A percentile compares a stretch with the other conserved stretches of the same genome.
These are phyloP conservation scores for Lordiphosa mommai DNA, from an alignment of 1,140 invertebrate genomes.

Conservation along the genomic window DNA sequence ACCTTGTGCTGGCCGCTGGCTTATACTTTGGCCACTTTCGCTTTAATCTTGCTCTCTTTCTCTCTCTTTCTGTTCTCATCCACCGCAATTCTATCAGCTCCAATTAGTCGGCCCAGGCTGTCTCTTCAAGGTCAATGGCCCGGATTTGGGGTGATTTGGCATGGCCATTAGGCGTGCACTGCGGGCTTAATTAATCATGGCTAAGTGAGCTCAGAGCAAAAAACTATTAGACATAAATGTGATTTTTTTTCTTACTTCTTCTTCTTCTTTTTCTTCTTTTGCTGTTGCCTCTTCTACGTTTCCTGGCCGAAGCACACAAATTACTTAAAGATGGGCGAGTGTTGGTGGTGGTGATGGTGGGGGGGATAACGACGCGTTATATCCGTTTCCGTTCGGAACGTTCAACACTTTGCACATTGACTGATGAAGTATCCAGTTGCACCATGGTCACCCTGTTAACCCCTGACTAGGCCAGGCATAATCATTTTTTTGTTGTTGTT, in stretches of 20 bases:
- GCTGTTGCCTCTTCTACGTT: conserved; percentile 29
- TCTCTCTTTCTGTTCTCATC: too few species aligned
- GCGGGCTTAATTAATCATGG: conserved; percentile 67
- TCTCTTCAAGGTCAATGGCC: conserved; percentile 6
- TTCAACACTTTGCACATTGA: conserved; percentile 55
- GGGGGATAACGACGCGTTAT: conserved; percentile 63
- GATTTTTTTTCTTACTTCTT: conserved; percentile 34
- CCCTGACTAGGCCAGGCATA: conserved; percentile 44
- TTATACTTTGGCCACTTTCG: too few species aligned
- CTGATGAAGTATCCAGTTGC: conserved; percentile 52
- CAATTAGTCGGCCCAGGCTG: conserved; percentile 5
- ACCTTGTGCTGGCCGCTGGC: too few species aligned
- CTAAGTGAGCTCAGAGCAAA: conserved; percentile 50
- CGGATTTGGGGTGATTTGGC: conserved; percentile 15
- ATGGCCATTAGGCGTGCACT: conserved; percentile 63
- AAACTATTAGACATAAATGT: conserved; percentile 69
- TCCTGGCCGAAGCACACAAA: conserved; percentile 61
- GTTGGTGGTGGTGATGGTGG: background rate
- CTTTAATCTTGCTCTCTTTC: too few species aligned
- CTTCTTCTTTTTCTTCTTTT: conserved; percentile 26
- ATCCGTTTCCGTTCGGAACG: conserved; percentile 62
- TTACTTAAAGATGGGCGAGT: conserved; percentile 65
- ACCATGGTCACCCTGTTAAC: conserved; percentile 5
- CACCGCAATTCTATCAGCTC: conserved; percentile 1
- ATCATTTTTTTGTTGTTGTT: conserved; percentile 30